These are phyloP conservation scores for Anagyrus pseudococci DNA, from an alignment of 2,888 invertebrate species.

Conservation along the genomic window DNA sequence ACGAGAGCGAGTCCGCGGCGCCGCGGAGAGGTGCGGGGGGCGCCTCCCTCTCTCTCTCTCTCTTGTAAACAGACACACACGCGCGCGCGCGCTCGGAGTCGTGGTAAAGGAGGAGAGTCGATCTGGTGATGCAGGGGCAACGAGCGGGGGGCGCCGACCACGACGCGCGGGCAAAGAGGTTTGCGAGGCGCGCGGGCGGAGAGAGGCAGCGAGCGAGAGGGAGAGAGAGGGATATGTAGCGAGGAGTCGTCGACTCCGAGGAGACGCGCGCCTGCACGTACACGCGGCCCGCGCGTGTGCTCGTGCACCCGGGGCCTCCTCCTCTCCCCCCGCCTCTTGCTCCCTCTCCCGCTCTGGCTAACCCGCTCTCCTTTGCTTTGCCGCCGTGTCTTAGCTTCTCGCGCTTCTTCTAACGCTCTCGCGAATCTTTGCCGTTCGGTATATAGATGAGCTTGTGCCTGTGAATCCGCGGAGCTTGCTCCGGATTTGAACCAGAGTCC, in stretches of 20 bases:
- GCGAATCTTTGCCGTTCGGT: too few species aligned
- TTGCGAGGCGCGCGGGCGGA: slow-evolving; percentile 31
- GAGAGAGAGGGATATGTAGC: slow-evolving; percentile 25
- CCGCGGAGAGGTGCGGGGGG: slow-evolving; percentile 13
- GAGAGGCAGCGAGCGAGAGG: slow-evolving; percentile 20
- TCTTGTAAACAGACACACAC: too few species aligned
- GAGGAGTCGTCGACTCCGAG: slow-evolving; percentile 39
- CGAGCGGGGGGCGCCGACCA: slow-evolving; percentile 2
- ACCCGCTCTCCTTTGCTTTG: background rate
- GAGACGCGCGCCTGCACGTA: too few species aligned
- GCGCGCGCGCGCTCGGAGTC: too few species aligned
- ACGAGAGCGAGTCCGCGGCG: slow-evolving; percentile 38
- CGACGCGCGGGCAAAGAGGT: background rate
- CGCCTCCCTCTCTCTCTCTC: slow-evolving; percentile 5
- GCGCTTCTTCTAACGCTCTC: too few species aligned
- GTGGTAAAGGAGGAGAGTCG: background rate
- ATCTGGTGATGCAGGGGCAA: background rate
- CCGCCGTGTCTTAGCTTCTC: too few species aligned
- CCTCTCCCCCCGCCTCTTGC: background rate
- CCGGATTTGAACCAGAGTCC: too few species aligned
- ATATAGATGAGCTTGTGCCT: too few species aligned
- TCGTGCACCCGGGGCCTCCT: too few species aligned
- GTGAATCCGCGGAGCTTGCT: too few species aligned
- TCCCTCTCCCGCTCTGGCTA: background rate
- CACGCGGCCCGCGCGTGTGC: too few species aligned